Evolutionary conservation across 2,113 vertebrate genomes (phyloP).

Genomic region (Caloenas nicobarica): DNA sequence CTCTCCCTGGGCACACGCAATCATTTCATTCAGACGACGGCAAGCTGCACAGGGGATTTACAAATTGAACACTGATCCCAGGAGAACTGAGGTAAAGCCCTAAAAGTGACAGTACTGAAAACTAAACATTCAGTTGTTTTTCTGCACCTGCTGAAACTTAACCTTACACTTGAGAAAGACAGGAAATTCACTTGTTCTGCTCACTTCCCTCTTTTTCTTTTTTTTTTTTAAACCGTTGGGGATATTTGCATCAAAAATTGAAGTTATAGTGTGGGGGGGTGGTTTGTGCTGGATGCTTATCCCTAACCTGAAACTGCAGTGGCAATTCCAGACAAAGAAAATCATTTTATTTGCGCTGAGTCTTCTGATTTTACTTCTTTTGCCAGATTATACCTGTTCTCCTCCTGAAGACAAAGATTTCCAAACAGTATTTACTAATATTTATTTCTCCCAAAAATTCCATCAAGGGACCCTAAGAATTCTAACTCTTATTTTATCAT

Average conservation of each 20-base stretch:
- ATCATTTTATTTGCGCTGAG: background rate
- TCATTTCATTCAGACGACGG: background rate
- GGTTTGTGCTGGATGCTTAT: background rate
- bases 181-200: background rate
- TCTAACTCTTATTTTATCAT: background rate
- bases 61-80: background rate
- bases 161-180: background rate
- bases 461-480: background rate
- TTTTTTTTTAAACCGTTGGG: background rate
- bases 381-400: background rate
- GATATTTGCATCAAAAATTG: background rate
- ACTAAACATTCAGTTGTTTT: background rate
- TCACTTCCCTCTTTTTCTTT: background rate
- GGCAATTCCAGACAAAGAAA: background rate
- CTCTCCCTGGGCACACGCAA: background rate
- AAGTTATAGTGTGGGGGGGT: background rate
- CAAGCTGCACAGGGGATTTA: background rate
- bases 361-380: background rate
- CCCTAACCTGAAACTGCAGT: background rate
- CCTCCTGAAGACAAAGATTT: background rate
- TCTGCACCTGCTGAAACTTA: background rate
- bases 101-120: constrained; percentile 2
- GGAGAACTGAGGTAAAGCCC: background rate
- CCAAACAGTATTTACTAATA: background rate
- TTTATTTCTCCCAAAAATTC: background rate